A percentile compares a stretch with the other conserved stretches of the same genome.
Evolutionary conservation across 2,113 vertebrate species (phyloP).

Genomic region (Herpetotheres cachinnans): DNA sequence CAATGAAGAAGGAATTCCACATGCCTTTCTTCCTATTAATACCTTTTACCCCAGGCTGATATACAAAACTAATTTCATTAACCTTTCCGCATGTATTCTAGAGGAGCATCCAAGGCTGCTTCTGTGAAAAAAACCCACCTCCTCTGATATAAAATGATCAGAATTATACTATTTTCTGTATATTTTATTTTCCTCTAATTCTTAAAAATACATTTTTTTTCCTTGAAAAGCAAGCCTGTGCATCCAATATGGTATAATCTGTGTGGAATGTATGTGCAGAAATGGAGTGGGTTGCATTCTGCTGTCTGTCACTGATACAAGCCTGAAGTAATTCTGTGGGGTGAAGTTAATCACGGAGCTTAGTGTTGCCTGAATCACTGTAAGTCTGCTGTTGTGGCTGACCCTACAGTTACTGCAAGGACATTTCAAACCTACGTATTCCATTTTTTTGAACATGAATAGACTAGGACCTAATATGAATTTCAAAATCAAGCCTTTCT

Average conservation of each 20-base stretch:
- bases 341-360: background rate
- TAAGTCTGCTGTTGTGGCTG: background rate
- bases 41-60: background rate
- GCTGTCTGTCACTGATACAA: background rate
- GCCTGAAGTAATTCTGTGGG: background rate
- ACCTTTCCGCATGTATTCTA: background rate
- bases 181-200: background rate
- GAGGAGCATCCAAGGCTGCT: background rate
- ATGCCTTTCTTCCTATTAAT: background rate
- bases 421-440: slow-evolving; percentile 3
- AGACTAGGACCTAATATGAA: background rate
- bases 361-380: background rate
- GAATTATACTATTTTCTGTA: background rate
- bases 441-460: background rate
- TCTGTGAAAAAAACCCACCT: background rate
- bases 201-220: background rate
- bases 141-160: background rate
- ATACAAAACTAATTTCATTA: background rate
- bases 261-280: background rate
- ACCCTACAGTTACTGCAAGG: background rate
- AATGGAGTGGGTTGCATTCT: background rate
- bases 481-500: slow-evolving; percentile 13
- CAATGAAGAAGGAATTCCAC: background rate
- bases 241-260: background rate
- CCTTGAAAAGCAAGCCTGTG: background rate